Evolutionary conservation across 2,113 vertebrate species (phyloP).

Genomic region (Naja naja): DNA sequence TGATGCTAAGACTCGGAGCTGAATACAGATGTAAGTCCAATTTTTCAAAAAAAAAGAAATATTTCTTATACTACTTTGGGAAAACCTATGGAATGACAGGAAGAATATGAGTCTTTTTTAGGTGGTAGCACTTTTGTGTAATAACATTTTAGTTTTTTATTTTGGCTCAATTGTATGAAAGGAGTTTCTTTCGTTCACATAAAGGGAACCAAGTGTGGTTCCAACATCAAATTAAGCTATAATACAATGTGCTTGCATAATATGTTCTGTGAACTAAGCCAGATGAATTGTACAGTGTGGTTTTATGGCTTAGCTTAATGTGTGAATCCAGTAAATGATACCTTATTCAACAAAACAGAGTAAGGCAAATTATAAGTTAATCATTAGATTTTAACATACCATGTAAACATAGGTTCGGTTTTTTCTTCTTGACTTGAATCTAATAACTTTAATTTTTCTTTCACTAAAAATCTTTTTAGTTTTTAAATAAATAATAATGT

Average conservation of each 20-base stretch:
- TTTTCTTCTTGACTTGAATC: background rate
- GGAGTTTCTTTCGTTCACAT: background rate
- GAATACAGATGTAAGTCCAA: slow-evolving; percentile 92
- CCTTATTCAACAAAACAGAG: background rate
- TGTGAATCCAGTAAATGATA: background rate
- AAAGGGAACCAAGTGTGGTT: background rate
- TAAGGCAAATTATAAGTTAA: background rate
- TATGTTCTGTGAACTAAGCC: background rate
- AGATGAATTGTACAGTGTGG: background rate
- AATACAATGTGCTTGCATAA: background rate
- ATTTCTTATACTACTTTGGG: background rate
- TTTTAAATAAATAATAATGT: background rate
- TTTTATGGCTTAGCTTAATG: background rate
- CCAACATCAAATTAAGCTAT: background rate
- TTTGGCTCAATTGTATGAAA: background rate
- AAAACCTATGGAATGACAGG: background rate
- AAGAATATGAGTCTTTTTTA: background rate
- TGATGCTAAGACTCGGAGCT: slow-evolving; percentile 95
- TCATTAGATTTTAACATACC: background rate
- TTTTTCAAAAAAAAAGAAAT: background rate
- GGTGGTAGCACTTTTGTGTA: background rate
- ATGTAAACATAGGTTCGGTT: background rate
- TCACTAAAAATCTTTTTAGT: background rate
- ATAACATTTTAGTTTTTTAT: background rate
- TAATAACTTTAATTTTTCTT: background rate